Conservation (phyloP, 2,797 vertebrate species). For the Ceryle rudis region DNA sequence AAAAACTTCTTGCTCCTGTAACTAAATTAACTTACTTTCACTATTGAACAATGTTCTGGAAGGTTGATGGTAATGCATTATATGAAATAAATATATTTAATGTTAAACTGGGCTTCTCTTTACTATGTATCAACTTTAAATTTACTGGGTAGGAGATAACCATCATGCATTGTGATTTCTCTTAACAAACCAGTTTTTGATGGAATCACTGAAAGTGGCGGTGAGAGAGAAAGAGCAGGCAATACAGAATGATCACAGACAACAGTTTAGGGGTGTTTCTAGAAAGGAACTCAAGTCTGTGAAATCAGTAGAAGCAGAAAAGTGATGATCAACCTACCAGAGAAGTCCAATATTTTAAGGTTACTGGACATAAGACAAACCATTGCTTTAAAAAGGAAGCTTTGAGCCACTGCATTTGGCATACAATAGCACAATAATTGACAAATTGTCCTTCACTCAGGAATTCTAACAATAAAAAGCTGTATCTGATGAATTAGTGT, state of each 20-base stretch:
- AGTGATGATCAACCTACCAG: background rate
- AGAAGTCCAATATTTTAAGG: background rate
- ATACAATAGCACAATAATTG: background rate
- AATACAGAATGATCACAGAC: too few species aligned
- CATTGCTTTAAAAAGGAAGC: background rate
- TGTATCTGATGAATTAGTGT: background rate
- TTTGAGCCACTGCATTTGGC: background rate
- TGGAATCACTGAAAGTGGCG: background rate
- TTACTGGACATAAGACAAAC: background rate
- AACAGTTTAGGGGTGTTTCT: background rate
- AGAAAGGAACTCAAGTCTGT: background rate
- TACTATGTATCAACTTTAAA: background rate
- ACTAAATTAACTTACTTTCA: background rate
- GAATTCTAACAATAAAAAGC: background rate
- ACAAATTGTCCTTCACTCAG: background rate
- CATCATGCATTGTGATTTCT: background rate
- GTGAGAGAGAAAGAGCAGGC: background rate
- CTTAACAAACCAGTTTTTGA: background rate
- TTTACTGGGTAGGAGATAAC: background rate
- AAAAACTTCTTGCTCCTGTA: background rate
- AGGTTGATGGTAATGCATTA: background rate
- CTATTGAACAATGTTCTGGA: background rate
- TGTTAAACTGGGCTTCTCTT: background rate
- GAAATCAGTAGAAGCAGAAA: background rate
- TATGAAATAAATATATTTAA: background rate